A percentile compares a stretch with the other conserved stretches of the same genome.
Evolutionary conservation across 2,888 invertebrate species (phyloP).

Genomic region (Synergus itoensis): DNA sequence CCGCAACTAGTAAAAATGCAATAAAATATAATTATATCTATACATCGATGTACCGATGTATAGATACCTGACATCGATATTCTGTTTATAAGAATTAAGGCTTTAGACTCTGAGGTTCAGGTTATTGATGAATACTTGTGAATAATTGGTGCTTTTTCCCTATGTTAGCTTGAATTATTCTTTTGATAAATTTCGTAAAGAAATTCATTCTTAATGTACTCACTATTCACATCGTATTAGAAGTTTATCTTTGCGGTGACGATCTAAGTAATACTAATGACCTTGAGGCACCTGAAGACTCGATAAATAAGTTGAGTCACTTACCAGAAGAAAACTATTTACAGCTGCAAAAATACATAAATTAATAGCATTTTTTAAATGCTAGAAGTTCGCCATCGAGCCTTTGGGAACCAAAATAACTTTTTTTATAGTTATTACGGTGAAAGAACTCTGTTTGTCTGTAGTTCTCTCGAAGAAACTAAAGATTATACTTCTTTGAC

Average conservation of each 20-base stretch:
- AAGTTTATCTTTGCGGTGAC: neutral
- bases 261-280: neutral
- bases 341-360: neutral
- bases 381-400: neutral
- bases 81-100: neutral
- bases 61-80: neutral
- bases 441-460: slow-evolving; percentile 42
- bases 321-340: neutral
- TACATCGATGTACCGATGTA: too few relatives aligned
- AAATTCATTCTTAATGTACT: neutral
- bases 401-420: neutral
- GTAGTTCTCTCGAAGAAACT: slow-evolving; percentile 55
- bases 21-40: neutral
- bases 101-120: neutral
- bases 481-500: slow-evolving; percentile 59
- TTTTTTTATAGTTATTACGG: slow-evolving; percentile 40
- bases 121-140: neutral
- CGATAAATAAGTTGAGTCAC: neutral
- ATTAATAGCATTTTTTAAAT: neutral
- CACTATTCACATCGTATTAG: neutral
- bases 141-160: neutral
- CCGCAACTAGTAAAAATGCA: neutral
- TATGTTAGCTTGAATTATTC: neutral
- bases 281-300: neutral
- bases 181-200: neutral